A percentile compares a stretch with the other conserved stretches of the same genome.
Conservation (phyloP, 2,888 invertebrate genomes). For the Cremastobaeus sp. region DNA sequence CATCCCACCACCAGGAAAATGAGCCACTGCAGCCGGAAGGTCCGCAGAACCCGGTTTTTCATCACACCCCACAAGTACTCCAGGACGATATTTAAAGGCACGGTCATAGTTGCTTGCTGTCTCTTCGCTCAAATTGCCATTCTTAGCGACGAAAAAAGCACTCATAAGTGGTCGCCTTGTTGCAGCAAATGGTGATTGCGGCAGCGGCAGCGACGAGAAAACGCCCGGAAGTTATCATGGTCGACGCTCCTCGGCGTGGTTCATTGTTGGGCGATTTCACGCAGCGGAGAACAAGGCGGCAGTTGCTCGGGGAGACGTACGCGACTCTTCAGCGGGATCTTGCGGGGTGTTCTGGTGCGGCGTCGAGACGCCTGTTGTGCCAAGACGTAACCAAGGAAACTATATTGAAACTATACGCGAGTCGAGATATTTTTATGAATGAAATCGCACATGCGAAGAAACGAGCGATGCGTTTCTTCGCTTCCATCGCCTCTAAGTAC, state of each 20-base stretch:
- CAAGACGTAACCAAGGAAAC: constrained; percentile 66
- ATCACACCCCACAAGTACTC: constrained; percentile 37
- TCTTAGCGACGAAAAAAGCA: no score
- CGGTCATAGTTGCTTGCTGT: constrained; percentile 16
- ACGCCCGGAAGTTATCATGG: no score
- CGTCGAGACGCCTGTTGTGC: constrained; percentile 63
- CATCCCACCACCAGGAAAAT: constrained; percentile 39
- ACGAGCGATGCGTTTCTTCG: constrained; percentile 3
- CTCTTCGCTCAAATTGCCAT: constrained; percentile 6
- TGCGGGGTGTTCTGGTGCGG: constrained; percentile 32
- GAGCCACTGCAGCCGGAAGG: constrained; percentile 27
- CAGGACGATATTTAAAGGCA: constrained; percentile 28
- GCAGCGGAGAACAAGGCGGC: no score
- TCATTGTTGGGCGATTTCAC: no score
- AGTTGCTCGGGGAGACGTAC: constrained; percentile 3
- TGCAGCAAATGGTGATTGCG: no score
- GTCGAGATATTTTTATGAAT: constrained; percentile 32
- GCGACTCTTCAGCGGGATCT: constrained; percentile 25
- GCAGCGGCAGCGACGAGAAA: no score
- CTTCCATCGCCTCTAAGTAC: no score
- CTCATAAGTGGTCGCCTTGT: not conserved
- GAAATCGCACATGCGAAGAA: constrained; percentile 16
- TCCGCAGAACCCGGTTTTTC: constrained; percentile 22
- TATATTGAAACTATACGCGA: constrained; percentile 38
- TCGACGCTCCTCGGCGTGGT: no score